Evolutionary conservation across 2,113 vertebrate species (phyloP), one percentile per base, ranked within the genome.

Genomic region (Hippocampus guttulatus): DNA sequence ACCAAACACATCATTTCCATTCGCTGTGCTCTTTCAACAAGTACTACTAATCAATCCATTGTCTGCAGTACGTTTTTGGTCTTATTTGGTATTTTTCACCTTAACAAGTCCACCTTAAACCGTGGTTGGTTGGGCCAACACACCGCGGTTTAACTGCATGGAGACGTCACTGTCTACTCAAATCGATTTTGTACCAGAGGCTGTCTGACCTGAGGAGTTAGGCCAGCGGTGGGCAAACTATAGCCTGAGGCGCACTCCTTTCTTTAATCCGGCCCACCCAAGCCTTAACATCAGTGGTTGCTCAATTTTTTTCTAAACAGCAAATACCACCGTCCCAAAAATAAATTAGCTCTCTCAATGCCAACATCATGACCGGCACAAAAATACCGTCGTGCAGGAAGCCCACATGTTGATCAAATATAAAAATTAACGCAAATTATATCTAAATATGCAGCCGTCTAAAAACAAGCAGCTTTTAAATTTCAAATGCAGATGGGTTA

Each of bases 41-140:
- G 40, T 79, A 83, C 80, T 89, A 89, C 87, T 91, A 91, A 91
- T 86, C 80, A 87, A 88, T 86, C 75, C 88, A 90, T 87, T 84
- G 89, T 88, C 85, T 86, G 76, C 62, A 80, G 68, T 84, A 77
- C 60, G 78, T 85, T 85, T 38, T 88, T 81, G 84, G 87, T 64
- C 68, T 65, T 85, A 77, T 88, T 85, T 84, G 79, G 62, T 84
- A 85, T 85, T 80, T 79, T 67, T 81, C 82, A 83, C 83, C 72
- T 81, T 85, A 87, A 87, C 82, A 81, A 87, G 41, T 81, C 86
- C 76, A 85, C 81, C 77, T 89, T 88, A 88, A 88, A 87, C 80
- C 79, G 61, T 47, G 84, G 88, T 87, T 83, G 33, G 63, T 20
- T 55, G 11, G 75, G 69, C 33, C 78, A 40, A 45, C 77, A 54